A percentile compares a stretch with the other conserved stretches of the same genome.
Evolutionary conservation across 2,113 vertebrate genomes (phyloP).

Genomic region (Propithecus coquereli): DNA sequence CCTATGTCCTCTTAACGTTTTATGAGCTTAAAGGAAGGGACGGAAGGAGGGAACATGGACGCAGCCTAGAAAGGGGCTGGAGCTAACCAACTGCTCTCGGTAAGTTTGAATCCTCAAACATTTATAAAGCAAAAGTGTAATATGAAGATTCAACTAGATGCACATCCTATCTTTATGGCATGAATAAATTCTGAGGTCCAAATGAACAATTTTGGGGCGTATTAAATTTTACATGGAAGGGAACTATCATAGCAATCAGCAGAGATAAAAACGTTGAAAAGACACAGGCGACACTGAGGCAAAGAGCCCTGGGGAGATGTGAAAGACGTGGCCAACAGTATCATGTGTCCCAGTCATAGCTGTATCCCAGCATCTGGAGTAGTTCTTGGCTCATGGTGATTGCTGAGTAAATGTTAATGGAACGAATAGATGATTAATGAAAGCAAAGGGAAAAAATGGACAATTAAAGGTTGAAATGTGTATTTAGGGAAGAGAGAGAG

Average conservation of each 20-base stretch:
- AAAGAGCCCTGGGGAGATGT: fast-evolving
- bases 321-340: too few relatives aligned
- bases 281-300: background rate
- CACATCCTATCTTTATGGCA: too few relatives aligned
- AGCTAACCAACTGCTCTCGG: background rate
- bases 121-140: background rate
- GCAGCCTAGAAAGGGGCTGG: too few relatives aligned
- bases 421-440: background rate
- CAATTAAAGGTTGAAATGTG: background rate
- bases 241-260: background rate
- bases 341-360: fast-evolving
- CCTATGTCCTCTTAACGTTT: background rate
- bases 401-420: fast-evolving
- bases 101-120: background rate
- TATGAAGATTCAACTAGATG: fast-evolving
- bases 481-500: background rate
- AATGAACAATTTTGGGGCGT: background rate
- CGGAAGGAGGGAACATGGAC: fast-evolving
- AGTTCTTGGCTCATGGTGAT: background rate
- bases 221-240: background rate
- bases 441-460: background rate
- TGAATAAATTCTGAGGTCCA: background rate
- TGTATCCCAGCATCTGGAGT: fast-evolving
- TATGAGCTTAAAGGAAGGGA: background rate
- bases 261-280: background rate